A percentile compares a stretch with the other conserved stretches of the same genome.
Evolutionary conservation across 2,797 vertebrate species (phyloP).

Genomic region (Morus bassanus): DNA sequence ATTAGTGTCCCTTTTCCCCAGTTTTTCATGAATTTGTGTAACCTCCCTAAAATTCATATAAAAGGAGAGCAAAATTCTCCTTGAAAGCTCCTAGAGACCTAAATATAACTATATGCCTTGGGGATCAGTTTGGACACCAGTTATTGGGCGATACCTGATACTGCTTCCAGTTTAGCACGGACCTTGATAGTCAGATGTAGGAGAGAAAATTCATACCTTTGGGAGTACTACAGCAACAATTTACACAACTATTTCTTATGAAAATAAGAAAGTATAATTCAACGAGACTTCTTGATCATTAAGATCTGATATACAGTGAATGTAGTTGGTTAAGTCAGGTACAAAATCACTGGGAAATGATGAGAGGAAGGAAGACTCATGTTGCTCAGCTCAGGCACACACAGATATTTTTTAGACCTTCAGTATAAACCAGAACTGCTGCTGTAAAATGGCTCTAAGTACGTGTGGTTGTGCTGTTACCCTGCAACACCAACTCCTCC

Average conservation of each 20-base stretch:
- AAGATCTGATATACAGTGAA: background rate
- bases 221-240: background rate
- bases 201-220: background rate
- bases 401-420: background rate
- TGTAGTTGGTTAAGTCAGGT: background rate
- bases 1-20: accelerated
- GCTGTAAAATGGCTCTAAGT: background rate
- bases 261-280: background rate
- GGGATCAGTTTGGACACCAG: background rate
- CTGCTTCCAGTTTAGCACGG: background rate
- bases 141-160: background rate
- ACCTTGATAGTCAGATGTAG: background rate
- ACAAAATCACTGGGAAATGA: background rate
- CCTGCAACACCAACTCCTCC: background rate
- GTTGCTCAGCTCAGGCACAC: background rate
- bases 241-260: background rate
- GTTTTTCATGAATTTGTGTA: background rate
- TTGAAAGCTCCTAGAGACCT: background rate
- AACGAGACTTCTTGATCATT: background rate
- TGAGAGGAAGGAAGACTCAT: background rate
- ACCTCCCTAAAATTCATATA: background rate
- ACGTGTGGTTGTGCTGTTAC: background rate
- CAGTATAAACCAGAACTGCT: background rate
- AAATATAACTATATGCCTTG: background rate
- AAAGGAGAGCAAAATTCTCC: background rate